A percentile compares a stretch with the other conserved stretches of the same genome.
Evolutionary conservation across 1,140 invertebrate species (phyloP).

Genomic region (Lordiphosa collinella): DNA sequence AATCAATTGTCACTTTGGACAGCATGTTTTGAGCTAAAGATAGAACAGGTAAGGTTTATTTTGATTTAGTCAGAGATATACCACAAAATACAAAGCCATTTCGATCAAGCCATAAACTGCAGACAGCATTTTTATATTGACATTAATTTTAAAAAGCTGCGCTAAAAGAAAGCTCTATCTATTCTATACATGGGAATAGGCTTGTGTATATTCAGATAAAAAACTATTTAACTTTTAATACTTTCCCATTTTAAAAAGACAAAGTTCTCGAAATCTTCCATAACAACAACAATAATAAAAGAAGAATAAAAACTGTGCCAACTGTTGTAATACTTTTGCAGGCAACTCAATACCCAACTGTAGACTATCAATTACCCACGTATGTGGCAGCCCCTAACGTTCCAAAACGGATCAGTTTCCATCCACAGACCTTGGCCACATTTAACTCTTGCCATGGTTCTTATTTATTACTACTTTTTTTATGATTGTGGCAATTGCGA

Average conservation of each 20-base stretch:
- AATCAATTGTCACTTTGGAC: constrained; percentile 74
- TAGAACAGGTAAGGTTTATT: too few species aligned
- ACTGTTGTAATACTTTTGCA: constrained; percentile 18
- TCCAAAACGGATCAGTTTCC: constrained; percentile 55
- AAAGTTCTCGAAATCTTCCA: too few species aligned
- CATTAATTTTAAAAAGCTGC: too few species aligned
- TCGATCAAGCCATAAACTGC: too few species aligned
- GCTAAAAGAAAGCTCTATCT: too few species aligned
- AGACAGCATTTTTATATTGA: too few species aligned
- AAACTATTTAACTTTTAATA: too few species aligned
- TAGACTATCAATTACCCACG: constrained; percentile 50
- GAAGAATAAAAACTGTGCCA: constrained; percentile 51
- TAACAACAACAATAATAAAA: not conserved
- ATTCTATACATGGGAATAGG: too few species aligned
- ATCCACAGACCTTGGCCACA: constrained; percentile 68
- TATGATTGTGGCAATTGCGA: constrained; percentile 23
- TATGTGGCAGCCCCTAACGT: constrained; percentile 41
- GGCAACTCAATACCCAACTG: constrained; percentile 52
- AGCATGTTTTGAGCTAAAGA: constrained; percentile 58
- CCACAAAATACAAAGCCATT: too few species aligned
- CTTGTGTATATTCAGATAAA: too few species aligned
- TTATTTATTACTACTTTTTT: constrained; percentile 20
- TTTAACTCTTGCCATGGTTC: constrained; percentile 44
- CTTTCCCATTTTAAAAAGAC: too few species aligned
- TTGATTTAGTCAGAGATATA: too few species aligned